phyloP scores from a whole-genome alignment of 2,113 vertebrate species.

The Passer montanus region DNA sequence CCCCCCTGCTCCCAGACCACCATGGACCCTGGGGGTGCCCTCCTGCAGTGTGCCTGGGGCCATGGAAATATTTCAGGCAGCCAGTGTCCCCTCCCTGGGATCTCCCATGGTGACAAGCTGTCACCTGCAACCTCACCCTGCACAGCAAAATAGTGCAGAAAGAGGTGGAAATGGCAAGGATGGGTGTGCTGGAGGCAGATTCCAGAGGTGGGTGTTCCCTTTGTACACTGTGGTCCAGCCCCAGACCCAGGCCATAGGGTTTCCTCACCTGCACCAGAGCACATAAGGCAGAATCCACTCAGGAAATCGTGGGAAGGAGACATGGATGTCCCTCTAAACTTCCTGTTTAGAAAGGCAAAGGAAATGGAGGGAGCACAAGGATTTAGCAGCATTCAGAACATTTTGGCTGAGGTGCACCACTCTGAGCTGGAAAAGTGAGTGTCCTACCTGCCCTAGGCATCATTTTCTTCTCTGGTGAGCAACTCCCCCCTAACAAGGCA shows the following conservation, averaged over 20 bases:
- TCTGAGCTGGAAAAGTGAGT: not conserved
- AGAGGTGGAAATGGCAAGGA: not conserved
- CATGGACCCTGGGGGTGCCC: not conserved
- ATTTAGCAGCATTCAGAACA: not conserved
- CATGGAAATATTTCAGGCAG: not conserved
- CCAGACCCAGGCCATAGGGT: not conserved
- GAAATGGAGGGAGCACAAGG: not conserved
- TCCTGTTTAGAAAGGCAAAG: not conserved
- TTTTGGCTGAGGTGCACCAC: not conserved
- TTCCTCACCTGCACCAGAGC: not conserved
- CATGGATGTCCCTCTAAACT: not conserved
- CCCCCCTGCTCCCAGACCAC: not conserved
- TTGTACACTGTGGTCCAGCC: rapidly evolving
- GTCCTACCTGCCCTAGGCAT: not conserved
- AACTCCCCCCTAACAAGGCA: not conserved
- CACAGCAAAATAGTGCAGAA: not conserved
- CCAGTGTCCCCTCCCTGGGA: not conserved
- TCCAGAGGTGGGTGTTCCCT: not conserved
- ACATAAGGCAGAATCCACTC: not conserved
- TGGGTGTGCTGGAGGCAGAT: not conserved
- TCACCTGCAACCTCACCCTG: not conserved
- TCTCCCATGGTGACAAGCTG: rapidly evolving
- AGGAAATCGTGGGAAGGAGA: not conserved
- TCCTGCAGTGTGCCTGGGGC: not conserved
- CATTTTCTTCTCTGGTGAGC: not conserved